These are phyloP conservation scores for Parnassius orleans DNA, from an alignment of 2,888 invertebrate genomes.

Conservation along the genomic window DNA sequence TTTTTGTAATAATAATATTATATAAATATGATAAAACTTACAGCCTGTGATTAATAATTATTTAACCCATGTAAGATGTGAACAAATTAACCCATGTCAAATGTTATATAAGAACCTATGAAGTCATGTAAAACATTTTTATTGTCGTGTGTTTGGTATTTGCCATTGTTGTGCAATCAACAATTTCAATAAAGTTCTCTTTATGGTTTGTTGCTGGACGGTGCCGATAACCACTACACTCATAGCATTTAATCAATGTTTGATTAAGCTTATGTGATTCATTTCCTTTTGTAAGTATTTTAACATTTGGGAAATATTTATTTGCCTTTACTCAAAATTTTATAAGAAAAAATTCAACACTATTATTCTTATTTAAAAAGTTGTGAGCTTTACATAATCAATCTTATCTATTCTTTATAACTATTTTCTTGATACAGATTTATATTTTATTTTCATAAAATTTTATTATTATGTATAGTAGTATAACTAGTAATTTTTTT, in stretches of 20 bases:
- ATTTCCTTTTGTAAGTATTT: conserved; percentile 46
- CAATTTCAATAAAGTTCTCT: conserved; percentile 73
- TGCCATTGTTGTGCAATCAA: conserved; percentile 75
- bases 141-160: conserved; percentile 64
- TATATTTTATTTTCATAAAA: too few relatives aligned
- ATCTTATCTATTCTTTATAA: too few relatives aligned
- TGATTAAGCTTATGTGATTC: conserved; percentile 58
- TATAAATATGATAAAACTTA: too few relatives aligned
- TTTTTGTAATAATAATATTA: not conserved
- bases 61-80: not conserved
- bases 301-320: conserved; percentile 1
- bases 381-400: too few relatives aligned
- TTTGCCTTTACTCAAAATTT: not conserved
- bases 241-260: conserved; percentile 59
- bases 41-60: too few relatives aligned
- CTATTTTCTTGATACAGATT: too few relatives aligned
- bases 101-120: conserved; percentile 42
- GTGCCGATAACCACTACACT: conserved; percentile 56
- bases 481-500: too few relatives aligned
- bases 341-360: too few relatives aligned
- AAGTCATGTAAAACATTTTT: conserved; percentile 48
- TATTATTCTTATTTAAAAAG: too few relatives aligned
- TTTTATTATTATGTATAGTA: too few relatives aligned
- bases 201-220: conserved; percentile 60
- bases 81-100: conserved; percentile 33